Base-by-base conservation (phyloP, 2,113 vertebrate species). In the Myrmophylax atrothorax region DNA sequence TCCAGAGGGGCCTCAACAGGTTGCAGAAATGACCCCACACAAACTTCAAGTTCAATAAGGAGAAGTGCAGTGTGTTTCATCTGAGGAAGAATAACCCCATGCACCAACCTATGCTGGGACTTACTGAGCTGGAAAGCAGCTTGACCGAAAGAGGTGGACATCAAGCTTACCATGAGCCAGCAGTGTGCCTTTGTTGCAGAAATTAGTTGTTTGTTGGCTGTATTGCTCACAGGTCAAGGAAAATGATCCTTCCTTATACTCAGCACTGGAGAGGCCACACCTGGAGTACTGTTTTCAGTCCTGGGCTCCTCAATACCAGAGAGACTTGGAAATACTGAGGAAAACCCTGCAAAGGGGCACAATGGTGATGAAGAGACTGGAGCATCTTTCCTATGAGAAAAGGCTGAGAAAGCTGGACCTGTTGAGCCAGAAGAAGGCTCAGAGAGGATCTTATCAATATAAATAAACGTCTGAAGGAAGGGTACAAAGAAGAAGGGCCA, bases 201-300 rank as follows among this genome's bases (percentile, higher is more conserved):
- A 7, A 5, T 6, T 50, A 44, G 17, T 56, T 12, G 18, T 55
- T n/a, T 4, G 16, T 75, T 33, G 55, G 5, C 33, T 87, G 23
- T 16, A 40, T 14, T 40, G 37, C 37, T 40, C 24, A 28, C 18
- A 62, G 5, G 15, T n/a, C 0, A 0, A 38, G 14, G 35, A 25
- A 40, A 8, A 23, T 56, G 35, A 19, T 62, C 14, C 10, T 56
- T 84, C 25, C 20, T 22, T 64, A 42, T 90, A 7, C 42, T 64
- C 28, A 46, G 8, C 7, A 6, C 9, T 72, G 23, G 13, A 29
- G 44, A 38, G 28, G 28, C 11, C 18, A 66, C 49, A 52, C 1
- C 1, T 58, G 9, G 28, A 46, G 13, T 12, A 17, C 13, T 72
- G 23, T n/a, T 25, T 29, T 26, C 58, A 66, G 15, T 40, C 38